Percentiles rank a stretch among this genome's conserved stretches.
Conservation (phyloP, 2,888 invertebrate genomes). For the Limnephilus rhombicus region DNA sequence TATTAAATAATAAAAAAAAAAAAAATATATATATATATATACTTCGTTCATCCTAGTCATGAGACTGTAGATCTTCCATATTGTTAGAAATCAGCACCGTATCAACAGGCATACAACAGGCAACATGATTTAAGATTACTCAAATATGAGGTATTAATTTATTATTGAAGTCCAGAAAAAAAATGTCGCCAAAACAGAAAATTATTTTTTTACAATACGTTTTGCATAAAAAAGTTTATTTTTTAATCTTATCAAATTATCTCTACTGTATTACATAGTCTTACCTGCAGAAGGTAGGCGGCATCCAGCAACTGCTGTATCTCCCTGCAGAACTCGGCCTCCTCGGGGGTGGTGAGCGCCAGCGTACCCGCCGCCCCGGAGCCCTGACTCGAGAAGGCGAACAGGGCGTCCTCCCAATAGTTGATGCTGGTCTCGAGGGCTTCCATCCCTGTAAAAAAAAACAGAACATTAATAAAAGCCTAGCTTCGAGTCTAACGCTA, state of each 20-base stretch:
- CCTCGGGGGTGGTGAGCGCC: conserved; percentile 88
- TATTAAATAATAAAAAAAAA: too few relatives aligned
- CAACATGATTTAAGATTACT: too few relatives aligned
- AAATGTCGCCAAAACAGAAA: too few relatives aligned
- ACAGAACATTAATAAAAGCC: not conserved
- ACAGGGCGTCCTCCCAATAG: conserved; percentile 96
- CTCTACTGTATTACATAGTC: not conserved
- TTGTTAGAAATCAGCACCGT: too few relatives aligned
- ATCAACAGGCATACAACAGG: too few relatives aligned
- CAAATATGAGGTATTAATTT: too few relatives aligned
- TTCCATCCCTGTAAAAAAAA: conserved; percentile 86
- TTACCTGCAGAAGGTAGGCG: conserved; percentile 85
- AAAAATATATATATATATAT: too few relatives aligned
- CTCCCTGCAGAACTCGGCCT: conserved; percentile 90
- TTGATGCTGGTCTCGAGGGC: conserved; percentile 94
- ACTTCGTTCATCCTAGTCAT: too few relatives aligned
- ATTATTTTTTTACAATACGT: not conserved
- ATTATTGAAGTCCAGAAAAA: too few relatives aligned
- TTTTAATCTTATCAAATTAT: not conserved
- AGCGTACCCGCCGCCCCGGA: conserved; percentile 78
- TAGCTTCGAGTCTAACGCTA: not conserved
- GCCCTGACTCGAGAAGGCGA: conserved; percentile 83
- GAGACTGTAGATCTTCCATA: too few relatives aligned
- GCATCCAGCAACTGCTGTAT: conserved; percentile 89
- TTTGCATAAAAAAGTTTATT: not conserved